phyloP scores from a whole-genome alignment of 1,140 invertebrate genomes.

The Uloborus diversus region DNA sequence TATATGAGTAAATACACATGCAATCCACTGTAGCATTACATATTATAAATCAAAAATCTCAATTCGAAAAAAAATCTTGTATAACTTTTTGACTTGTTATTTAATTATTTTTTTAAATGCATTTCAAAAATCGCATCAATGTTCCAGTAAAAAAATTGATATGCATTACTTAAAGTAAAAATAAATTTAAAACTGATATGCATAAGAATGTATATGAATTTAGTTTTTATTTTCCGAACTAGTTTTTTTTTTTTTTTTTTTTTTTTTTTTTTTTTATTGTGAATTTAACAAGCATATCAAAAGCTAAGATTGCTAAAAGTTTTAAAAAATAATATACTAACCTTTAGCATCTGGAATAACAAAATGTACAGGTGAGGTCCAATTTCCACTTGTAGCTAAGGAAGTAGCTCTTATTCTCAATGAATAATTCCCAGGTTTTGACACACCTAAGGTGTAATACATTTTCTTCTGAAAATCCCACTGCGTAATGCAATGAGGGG shows the following conservation, averaged over 20 bases:
- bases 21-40: too few species aligned
- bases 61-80: too few species aligned
- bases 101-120: too few species aligned
- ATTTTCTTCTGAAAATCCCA: slow-evolving; percentile 65
- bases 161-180: too few species aligned
- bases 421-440: slow-evolving; percentile 87
- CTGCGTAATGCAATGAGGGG: slow-evolving; percentile 71
- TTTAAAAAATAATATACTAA: slow-evolving; percentile 20
- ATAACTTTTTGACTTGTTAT: too few species aligned
- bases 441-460: slow-evolving; percentile 66
- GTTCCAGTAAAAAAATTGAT: too few species aligned
- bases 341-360: slow-evolving; percentile 62
- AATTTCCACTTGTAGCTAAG: slow-evolving; percentile 78
- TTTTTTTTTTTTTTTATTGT: neutral
- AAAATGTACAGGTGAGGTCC: slow-evolving; percentile 73
- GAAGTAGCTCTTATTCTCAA: slow-evolving; percentile 80
- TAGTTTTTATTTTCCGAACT: neutral
- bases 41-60: too few species aligned
- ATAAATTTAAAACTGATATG: too few species aligned
- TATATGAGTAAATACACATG: too few species aligned
- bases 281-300: neutral
- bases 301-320: neutral
- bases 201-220: too few species aligned
- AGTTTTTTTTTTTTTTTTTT: neutral
- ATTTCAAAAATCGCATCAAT: too few species aligned